Evolutionary conservation across 2,797 vertebrate species (phyloP).

Genomic region (Pseudopleuronectes americanus): DNA sequence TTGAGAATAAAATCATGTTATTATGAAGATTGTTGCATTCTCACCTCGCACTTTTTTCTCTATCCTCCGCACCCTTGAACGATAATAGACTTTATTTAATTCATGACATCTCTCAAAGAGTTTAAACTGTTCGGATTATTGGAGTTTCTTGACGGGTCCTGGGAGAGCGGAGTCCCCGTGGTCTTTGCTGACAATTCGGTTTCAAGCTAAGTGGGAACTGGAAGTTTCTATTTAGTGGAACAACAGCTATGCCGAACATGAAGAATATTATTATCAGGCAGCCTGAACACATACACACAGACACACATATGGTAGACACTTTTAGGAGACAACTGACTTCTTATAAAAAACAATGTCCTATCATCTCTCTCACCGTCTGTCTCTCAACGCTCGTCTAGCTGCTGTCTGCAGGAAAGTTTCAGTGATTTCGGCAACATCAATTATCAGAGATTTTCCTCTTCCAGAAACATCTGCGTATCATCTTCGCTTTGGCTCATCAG

Average conservation of each 20-base stretch:
- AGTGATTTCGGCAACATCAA: conserved; percentile 65
- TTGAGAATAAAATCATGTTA: not conserved
- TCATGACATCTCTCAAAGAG: conserved; percentile 22
- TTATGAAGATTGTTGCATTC: conserved; percentile 16
- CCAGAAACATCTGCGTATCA: conserved; percentile 59
- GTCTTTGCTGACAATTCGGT: conserved; percentile 29
- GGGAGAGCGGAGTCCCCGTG: conserved; percentile 2
- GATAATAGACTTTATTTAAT: conserved; percentile 25
- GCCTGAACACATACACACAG: conserved; percentile 1
- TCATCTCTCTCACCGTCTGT: conserved; percentile 70
- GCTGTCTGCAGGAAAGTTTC: conserved; percentile 59
- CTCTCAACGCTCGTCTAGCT: conserved; percentile 44
- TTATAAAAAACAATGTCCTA: conserved; percentile 35
- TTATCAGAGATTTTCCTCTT: conserved; percentile 61
- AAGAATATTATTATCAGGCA: conserved; percentile 47
- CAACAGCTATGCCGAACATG: conserved; percentile 4
- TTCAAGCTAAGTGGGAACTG: conserved; percentile 52
- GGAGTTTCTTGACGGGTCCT: conserved; percentile 39
- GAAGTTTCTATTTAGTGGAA: conserved; percentile 33
- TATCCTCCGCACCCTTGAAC: not conserved
- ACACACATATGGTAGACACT: conserved; percentile 17
- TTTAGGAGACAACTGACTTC: conserved; percentile 39
- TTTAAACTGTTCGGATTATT: conserved; percentile 25
- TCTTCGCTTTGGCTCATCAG: conserved; percentile 36
- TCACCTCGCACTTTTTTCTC: conserved; percentile 4